These are phyloP conservation scores for Anodontia alba DNA, from an alignment of 2,888 invertebrate species.

Conservation along the genomic window DNA sequence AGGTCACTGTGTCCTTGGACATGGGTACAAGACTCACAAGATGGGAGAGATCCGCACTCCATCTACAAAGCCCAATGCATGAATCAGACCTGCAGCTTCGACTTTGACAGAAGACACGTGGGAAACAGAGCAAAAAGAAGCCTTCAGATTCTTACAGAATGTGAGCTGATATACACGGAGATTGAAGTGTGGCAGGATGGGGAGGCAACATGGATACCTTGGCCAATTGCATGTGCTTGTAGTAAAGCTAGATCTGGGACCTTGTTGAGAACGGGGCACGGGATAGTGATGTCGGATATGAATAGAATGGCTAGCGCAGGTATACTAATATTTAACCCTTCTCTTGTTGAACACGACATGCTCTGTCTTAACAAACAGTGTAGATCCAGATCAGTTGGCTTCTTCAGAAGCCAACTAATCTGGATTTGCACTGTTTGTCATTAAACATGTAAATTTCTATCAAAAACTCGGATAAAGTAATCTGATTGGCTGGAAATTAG, in stretches of 20 bases:
- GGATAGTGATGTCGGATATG: background rate
- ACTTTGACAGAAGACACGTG: background rate
- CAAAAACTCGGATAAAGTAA: too few relatives aligned
- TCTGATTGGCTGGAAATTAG: too few relatives aligned
- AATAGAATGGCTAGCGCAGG: background rate
- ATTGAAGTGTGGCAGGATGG: background rate
- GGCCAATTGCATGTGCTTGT: constrained; percentile 4
- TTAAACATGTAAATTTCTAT: too few relatives aligned
- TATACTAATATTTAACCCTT: too few relatives aligned
- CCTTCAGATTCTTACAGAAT: background rate
- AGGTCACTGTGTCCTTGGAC: constrained; percentile 3
- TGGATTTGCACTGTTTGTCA: too few relatives aligned
- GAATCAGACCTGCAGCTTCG: background rate
- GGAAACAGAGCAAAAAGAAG: background rate
- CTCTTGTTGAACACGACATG: too few relatives aligned
- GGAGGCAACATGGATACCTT: background rate
- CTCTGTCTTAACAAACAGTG: too few relatives aligned
- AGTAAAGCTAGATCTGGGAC: background rate
- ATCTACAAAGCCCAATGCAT: background rate
- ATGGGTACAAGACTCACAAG: background rate
- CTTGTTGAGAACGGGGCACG: background rate
- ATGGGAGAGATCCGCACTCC: background rate
- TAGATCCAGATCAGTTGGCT: too few relatives aligned
- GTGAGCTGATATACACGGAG: background rate
- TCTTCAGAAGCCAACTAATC: too few relatives aligned